These are phyloP conservation scores for Microplitis demolitor DNA, from an alignment of 1,140 invertebrate genomes.

Conservation along the genomic window DNA sequence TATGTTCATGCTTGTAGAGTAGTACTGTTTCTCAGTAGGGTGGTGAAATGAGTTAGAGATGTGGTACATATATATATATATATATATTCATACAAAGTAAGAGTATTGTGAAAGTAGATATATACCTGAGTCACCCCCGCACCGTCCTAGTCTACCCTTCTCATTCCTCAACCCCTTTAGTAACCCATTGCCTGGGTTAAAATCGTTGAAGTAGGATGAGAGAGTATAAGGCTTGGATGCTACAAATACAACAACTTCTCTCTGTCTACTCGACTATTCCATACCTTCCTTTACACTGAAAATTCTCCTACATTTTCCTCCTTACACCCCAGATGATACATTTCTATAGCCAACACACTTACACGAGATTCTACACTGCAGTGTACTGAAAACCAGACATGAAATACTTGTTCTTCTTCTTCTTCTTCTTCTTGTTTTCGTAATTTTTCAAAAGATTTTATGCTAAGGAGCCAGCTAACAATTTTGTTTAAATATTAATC, in stretches of 20 bases:
- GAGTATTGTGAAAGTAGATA: neutral
- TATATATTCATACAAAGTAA: no score
- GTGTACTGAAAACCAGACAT: neutral
- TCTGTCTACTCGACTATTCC: neutral
- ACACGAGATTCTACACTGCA: neutral
- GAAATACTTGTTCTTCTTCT: no score
- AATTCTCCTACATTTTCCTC: neutral
- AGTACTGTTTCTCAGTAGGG: neutral
- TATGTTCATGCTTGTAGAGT: neutral
- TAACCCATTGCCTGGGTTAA: constrained; percentile 3
- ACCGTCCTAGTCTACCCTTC: neutral
- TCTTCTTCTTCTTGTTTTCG: neutral
- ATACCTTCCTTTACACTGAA: neutral
- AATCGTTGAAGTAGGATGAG: constrained; percentile 6
- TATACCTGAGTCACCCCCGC: neutral
- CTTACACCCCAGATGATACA: neutral
- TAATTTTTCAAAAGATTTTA: neutral
- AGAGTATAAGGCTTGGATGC: neutral
- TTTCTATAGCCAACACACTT: neutral
- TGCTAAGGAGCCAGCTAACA: neutral
- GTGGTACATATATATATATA: no score
- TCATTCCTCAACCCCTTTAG: neutral
- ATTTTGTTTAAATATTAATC: neutral
- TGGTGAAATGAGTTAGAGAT: constrained; percentile 14
- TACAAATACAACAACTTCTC: neutral